Evolutionary conservation across 2,888 invertebrate genomes (phyloP).

Genomic region (Thecocarcelia acutangulata): DNA sequence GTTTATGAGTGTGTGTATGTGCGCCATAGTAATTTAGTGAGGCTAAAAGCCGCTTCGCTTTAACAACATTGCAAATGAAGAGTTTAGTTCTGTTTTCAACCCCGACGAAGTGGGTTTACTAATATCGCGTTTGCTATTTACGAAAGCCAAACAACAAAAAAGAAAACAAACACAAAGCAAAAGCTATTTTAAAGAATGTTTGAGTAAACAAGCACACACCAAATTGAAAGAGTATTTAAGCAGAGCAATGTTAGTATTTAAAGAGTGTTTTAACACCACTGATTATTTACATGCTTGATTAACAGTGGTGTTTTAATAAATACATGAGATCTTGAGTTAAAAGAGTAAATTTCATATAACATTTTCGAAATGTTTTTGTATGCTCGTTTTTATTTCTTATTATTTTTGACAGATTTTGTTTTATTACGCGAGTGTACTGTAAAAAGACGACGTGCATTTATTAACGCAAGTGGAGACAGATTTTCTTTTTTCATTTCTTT

Average conservation of each 20-base stretch:
- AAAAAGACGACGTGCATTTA: slow-evolving; percentile 63
- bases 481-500: slow-evolving; percentile 59
- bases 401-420: slow-evolving; percentile 64
- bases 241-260: slow-evolving; percentile 47
- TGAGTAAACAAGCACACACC: slow-evolving; percentile 50
- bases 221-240: too few relatives aligned
- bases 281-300: not conserved
- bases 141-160: slow-evolving; percentile 50
- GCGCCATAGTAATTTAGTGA: slow-evolving; percentile 51
- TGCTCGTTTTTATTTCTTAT: slow-evolving; percentile 39
- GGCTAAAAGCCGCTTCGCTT: slow-evolving; percentile 64
- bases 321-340: not conserved
- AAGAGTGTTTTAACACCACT: slow-evolving; percentile 43
- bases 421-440: slow-evolving; percentile 61
- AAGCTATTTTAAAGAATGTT: slow-evolving; percentile 43
- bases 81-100: slow-evolving; percentile 73
- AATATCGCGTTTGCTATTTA: slow-evolving; percentile 63
- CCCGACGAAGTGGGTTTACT: slow-evolving; percentile 70
- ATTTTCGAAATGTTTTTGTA: slow-evolving; percentile 47
- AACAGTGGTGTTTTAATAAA: slow-evolving; percentile 30
- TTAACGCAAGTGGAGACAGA: slow-evolving; percentile 57
- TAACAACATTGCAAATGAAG: slow-evolving; percentile 69
- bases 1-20: slow-evolving; percentile 34
- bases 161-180: slow-evolving; percentile 48
- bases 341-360: slow-evolving; percentile 39